A percentile compares a stretch with the other conserved stretches of the same genome.
phyloP scores from a whole-genome alignment of 2,888 invertebrate genomes.

The Zootermopsis nevadensis region DNA sequence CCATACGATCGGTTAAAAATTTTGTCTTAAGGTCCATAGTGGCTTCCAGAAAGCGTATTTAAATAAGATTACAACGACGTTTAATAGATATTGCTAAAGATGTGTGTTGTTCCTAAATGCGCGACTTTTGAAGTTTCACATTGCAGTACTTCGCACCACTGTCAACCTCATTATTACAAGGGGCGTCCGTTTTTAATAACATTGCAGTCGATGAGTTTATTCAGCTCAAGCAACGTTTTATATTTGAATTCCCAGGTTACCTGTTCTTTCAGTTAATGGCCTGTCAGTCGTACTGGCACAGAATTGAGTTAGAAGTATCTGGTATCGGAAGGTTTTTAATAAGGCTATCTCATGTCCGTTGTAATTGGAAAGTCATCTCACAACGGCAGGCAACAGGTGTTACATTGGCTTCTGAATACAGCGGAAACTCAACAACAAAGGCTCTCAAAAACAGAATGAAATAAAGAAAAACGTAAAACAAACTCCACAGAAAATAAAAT shows the following conservation, averaged over 20 bases:
- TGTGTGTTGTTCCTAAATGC: too few species aligned
- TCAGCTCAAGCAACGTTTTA: too few species aligned
- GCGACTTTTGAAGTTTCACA: too few species aligned
- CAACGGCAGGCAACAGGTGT: constrained; percentile 28
- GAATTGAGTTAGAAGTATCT: constrained; percentile 19
- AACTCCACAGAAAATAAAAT: constrained; percentile 17
- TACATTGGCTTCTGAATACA: constrained; percentile 19
- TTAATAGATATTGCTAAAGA: too few species aligned
- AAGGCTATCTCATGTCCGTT: constrained; percentile 6
- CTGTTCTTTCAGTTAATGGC: background rate
- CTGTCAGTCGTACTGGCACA: background rate
- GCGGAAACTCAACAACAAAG: constrained; percentile 33
- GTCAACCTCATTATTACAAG: too few species aligned
- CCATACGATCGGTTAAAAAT: too few species aligned
- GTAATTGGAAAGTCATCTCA: constrained; percentile 9
- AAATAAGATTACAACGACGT: too few species aligned
- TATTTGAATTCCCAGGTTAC: background rate
- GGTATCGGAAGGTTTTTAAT: constrained; percentile 14
- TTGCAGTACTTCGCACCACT: too few species aligned
- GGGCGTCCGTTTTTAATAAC: too few species aligned
- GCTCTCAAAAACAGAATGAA: constrained; percentile 28
- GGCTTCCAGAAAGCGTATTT: too few species aligned
- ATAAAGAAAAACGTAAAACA: constrained; percentile 4
- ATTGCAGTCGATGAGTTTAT: too few species aligned
- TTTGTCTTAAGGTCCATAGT: too few species aligned